Percentiles rank a stretch among this genome's conserved stretches.
Conservation (phyloP, 2,797 vertebrate species). For the Pogoniulus pusillus region DNA sequence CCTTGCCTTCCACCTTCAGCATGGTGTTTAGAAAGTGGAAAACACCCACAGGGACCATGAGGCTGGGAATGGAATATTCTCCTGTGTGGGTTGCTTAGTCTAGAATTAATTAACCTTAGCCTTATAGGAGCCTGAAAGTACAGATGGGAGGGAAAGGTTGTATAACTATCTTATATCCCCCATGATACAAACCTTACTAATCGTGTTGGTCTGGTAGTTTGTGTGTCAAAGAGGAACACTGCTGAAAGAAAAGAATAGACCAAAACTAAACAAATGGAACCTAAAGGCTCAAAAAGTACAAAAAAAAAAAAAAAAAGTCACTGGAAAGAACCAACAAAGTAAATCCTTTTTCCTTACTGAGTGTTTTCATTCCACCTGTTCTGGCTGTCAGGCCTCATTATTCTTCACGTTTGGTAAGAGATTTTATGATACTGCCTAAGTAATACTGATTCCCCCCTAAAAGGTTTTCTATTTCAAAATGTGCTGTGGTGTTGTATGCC, state of each 20-base stretch:
- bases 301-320: background rate
- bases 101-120: background rate
- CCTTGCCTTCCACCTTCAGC: background rate
- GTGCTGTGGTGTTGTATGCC: background rate
- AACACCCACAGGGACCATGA: background rate
- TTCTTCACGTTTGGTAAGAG: conserved; percentile 7
- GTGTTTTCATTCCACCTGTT: background rate
- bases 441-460: background rate
- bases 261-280: background rate
- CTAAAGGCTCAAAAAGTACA: background rate
- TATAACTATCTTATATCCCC: background rate
- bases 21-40: background rate
- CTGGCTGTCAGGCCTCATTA: background rate
- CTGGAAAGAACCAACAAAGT: background rate
- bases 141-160: background rate
- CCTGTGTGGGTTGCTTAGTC: background rate
- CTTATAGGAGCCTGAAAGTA: conserved; percentile 8
- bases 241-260: background rate
- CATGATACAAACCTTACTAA: background rate
- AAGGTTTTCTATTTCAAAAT: conserved; percentile 45
- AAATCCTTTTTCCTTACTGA: background rate
- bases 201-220: background rate
- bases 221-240: background rate
- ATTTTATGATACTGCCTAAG: conserved; percentile 30
- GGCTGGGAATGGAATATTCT: background rate